Conservation (phyloP, 2,797 vertebrate species). For the Microctenopoma lineatum region DNA sequence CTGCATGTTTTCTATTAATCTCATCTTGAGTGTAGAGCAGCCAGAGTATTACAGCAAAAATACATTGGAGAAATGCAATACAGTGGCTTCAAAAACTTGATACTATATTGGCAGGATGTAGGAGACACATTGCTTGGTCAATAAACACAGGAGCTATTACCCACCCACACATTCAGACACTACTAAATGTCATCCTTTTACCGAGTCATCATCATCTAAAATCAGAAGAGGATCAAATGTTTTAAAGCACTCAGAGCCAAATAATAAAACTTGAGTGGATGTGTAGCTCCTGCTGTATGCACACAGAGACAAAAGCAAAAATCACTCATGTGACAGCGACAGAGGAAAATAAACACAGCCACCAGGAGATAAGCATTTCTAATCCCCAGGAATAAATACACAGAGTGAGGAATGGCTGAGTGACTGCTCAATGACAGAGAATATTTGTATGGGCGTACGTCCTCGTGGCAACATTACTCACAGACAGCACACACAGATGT, state of each 20-base stretch:
- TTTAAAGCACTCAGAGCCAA: slow-evolving; percentile 5
- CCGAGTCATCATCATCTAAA: slow-evolving; percentile 28
- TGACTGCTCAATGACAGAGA: slow-evolving; percentile 66
- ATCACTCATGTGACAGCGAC: slow-evolving; percentile 44
- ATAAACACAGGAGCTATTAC: slow-evolving; percentile 28
- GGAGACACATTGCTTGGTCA: slow-evolving; percentile 22
- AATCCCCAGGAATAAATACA: slow-evolving; percentile 61
- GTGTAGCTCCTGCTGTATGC: slow-evolving; percentile 32
- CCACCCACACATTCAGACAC: slow-evolving; percentile 21
- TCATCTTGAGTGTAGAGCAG: slow-evolving; percentile 45
- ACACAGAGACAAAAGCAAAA: slow-evolving; percentile 39
- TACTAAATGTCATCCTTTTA: slow-evolving; percentile 9
- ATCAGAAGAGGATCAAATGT: slow-evolving; percentile 3
- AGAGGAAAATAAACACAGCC: slow-evolving; percentile 66
- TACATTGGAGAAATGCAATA: slow-evolving; percentile 36
- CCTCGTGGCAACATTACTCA: slow-evolving; percentile 66
- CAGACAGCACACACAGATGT: slow-evolving; percentile 53
- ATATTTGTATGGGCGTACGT: slow-evolving; percentile 66
- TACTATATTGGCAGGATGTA: slow-evolving; percentile 45
- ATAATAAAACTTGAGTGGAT: slow-evolving; percentile 39
- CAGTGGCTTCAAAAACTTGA: slow-evolving; percentile 43
- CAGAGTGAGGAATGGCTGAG: slow-evolving; percentile 66
- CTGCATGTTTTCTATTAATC: slow-evolving; percentile 62
- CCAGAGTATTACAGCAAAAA: slow-evolving; percentile 56
- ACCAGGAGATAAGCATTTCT: slow-evolving; percentile 65